Evolutionary conservation across 2,888 invertebrate genomes (phyloP), one percentile per base, ranked within the genome.

Genomic region (Diaperis boleti): DNA sequence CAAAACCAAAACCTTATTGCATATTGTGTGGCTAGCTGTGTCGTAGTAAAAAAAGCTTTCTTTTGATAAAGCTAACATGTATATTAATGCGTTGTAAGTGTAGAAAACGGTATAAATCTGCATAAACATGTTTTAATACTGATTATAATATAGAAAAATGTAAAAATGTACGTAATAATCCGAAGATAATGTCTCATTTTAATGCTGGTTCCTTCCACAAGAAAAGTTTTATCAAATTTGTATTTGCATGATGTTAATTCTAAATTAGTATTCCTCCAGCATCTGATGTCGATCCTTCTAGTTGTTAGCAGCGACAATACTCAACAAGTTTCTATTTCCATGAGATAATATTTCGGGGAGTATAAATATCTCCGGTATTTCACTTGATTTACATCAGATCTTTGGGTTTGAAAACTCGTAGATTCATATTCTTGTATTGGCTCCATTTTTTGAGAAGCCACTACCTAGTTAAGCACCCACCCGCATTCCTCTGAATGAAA

Each of bases 361-460:
- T 42, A 41, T 26, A 42, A 45, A 56, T 26, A 45, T 45, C 33
- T 56, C 35, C 22, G 31, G 31, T 42, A 35, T 69, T 69, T 70
- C 63, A 69, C 67, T 63, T 62, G 54, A 49, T 69, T 66, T 67
- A 65, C 57, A 65, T 65, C 66, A 62, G 62, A 64, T 42, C 39
- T 52, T 20, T 45, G 59, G 50, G 64, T 62, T 66, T 68, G 65
- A 65, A 64, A 66, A 68, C 65, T 67, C 68, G 65, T 68, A 70
- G 68, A 69, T 71, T 66, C 62, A 62, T 66, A 69, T 69, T 68
- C 62, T 64, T 39, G 64, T 65, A 45, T 39, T 41, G 59, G 50
- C 57, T 62, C 50, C 62, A 62, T 62, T 57, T n/a, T 62, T 50
- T 57, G 56, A 17, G 35, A 47, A 61, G 62, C 62, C 56, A 49